These are phyloP conservation scores for Takifugu rubripes DNA, from an alignment of 2,797 vertebrate genomes.

Conservation along the genomic window DNA sequence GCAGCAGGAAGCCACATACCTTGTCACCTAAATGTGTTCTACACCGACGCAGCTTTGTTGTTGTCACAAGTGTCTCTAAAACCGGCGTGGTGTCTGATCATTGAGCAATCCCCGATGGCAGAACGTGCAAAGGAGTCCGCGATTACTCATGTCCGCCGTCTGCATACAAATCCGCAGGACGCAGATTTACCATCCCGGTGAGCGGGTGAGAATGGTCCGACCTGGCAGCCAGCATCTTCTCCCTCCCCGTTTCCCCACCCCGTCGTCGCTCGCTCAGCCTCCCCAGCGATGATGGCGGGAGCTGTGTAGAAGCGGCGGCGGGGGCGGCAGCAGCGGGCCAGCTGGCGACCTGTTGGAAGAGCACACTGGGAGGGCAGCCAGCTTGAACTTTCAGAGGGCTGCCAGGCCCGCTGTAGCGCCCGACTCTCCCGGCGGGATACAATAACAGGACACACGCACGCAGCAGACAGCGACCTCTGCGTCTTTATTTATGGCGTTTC, in stretches of 20 bases:
- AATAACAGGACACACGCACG: conserved; percentile 19
- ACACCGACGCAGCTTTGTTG: conserved; percentile 18
- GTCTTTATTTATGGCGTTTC: too few relatives aligned
- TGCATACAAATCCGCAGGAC: conserved; percentile 48
- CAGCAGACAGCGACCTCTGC: conserved; percentile 8
- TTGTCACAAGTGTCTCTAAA: conserved; percentile 39
- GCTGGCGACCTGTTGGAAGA: conserved; percentile 48
- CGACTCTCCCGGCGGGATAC: conserved; percentile 28
- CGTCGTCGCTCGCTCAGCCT: conserved; percentile 34
- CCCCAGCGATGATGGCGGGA: conserved; percentile 40
- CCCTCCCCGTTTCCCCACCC: conserved; percentile 1
- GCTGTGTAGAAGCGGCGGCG: conserved; percentile 19
- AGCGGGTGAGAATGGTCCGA: conserved; percentile 42
- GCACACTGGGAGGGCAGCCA: conserved; percentile 46
- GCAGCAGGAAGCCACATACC: background rate
- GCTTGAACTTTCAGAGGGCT: conserved; percentile 44
- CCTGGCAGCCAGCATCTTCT: conserved; percentile 53
- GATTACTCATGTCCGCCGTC: conserved; percentile 35
- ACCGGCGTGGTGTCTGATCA: conserved; percentile 17
- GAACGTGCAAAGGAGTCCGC: conserved; percentile 18
- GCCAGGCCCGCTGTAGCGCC: conserved; percentile 38
- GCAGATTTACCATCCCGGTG: conserved; percentile 58
- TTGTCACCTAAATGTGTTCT: conserved; percentile 15
- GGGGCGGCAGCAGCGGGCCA: conserved; percentile 45
- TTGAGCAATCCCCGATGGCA: conserved; percentile 20